These are phyloP conservation scores for Cheiracanthium punctorium DNA, from an alignment of 2,888 invertebrate species.

Conservation along the genomic window DNA sequence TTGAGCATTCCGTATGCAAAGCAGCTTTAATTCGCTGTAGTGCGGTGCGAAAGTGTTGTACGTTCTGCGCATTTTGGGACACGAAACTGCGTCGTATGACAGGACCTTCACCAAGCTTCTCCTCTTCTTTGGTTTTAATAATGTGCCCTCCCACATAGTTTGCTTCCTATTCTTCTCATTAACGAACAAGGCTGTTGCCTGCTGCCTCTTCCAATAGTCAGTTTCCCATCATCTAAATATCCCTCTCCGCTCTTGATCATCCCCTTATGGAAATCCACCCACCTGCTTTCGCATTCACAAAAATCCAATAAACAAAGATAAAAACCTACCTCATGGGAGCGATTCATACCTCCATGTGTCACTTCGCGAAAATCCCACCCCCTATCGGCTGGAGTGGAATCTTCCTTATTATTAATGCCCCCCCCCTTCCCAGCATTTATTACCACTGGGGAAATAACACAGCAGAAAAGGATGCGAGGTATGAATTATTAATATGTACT, in stretches of 20 bases:
- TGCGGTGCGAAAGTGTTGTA: too few species aligned
- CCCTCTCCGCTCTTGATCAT: not conserved
- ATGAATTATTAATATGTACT: conserved; percentile 44
- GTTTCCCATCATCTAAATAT: too few species aligned
- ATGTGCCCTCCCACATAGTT: not conserved
- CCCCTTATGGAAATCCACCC: conserved; percentile 4
- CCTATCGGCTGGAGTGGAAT: not conserved
- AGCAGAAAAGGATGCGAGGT: conserved; percentile 1
- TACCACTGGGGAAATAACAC: conserved; percentile 49
- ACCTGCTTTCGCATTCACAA: not conserved
- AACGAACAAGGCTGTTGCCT: not conserved
- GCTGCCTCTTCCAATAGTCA: not conserved
- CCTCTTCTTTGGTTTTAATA: too few species aligned
- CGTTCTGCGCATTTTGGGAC: too few species aligned
- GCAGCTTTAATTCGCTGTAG: too few species aligned
- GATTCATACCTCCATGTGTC: conserved; percentile 46
- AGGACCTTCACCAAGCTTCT: too few species aligned
- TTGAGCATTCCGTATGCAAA: too few species aligned
- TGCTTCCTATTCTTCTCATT: not conserved
- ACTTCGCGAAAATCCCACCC: conserved; percentile 6
- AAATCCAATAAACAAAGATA: conserved; percentile 13
- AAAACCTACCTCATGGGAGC: conserved; percentile 40
- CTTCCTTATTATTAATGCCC: conserved; percentile 29
- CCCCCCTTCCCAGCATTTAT: conserved; percentile 30
- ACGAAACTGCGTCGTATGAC: too few species aligned